These are phyloP conservation scores for Conchocele bisecta DNA, from an alignment of 2,888 invertebrate species.

Conservation along the genomic window DNA sequence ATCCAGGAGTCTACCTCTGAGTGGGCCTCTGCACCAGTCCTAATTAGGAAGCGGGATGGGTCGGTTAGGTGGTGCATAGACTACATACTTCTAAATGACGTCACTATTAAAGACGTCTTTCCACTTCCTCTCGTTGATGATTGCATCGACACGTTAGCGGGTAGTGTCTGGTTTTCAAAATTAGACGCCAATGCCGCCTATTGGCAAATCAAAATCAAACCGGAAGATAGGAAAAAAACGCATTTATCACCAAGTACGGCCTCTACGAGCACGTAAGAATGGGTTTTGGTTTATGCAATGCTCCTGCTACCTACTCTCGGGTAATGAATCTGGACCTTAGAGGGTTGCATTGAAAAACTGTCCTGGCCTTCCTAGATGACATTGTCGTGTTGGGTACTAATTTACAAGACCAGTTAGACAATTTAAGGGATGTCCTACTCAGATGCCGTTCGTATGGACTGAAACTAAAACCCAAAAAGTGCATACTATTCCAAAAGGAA, in stretches of 20 bases:
- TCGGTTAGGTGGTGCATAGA: not conserved
- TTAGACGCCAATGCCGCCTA: no score
- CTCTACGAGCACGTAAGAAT: no score
- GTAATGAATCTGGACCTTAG: not conserved
- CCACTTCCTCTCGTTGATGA: constrained; percentile 20
- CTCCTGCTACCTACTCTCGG: no score
- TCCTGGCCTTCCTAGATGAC: constrained; percentile 55
- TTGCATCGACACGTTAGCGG: constrained; percentile 37
- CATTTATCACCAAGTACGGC: no score
- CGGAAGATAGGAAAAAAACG: no score
- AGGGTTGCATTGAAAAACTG: not conserved
- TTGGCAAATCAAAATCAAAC: constrained; percentile 17
- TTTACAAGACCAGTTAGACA: constrained; percentile 34
- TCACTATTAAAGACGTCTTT: constrained; percentile 2
- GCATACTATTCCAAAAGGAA: no score
- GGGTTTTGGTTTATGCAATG: no score
- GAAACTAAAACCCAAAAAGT: constrained; percentile 56
- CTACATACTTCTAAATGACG: not conserved
- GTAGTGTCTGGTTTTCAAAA: constrained; percentile 36
- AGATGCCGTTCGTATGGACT: constrained; percentile 30
- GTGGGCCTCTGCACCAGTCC: no score
- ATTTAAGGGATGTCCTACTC: constrained; percentile 28
- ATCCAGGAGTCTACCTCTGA: no score
- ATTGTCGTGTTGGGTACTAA: constrained; percentile 45
- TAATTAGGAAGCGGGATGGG: not conserved